These are phyloP conservation scores for Drymonia ruficornis DNA, from an alignment of 2,888 invertebrate genomes.

Conservation along the genomic window DNA sequence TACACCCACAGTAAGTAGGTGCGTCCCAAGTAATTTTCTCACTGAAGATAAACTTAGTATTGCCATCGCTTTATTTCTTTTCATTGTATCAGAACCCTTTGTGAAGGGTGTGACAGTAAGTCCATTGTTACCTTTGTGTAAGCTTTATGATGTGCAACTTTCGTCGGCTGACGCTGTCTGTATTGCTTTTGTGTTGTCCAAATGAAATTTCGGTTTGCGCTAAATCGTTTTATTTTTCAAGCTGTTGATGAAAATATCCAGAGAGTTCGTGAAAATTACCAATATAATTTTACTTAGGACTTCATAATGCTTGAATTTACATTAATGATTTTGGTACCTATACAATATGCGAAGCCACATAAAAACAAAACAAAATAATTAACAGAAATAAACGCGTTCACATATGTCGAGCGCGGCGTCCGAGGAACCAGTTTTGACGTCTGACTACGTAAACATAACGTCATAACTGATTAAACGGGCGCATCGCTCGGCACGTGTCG, in stretches of 20 bases:
- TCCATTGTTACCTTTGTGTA: constrained; percentile 64
- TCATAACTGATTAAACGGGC: no score
- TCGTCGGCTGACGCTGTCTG: constrained; percentile 39
- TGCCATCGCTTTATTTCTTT: constrained; percentile 58
- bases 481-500: no score
- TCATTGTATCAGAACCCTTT: constrained; percentile 63
- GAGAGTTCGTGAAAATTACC: no score
- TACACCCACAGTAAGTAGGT: constrained; percentile 36
- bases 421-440: no score
- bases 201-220: constrained; percentile 36
- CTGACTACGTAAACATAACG: no score
- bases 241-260: constrained; percentile 12
- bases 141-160: constrained; percentile 63
- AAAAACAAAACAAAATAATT: no score
- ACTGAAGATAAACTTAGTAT: constrained; percentile 54
- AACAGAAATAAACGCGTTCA: no score
- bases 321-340: no score
- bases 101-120: constrained; percentile 46
- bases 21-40: constrained; percentile 49
- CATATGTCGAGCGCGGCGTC: no score
- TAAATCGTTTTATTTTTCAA: constrained; percentile 20
- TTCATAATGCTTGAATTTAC: no score
- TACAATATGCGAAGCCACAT: no score
- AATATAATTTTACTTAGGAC: no score
- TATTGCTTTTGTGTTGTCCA: constrained; percentile 42